Base-by-base conservation (phyloP, 2,113 vertebrate genomes). In the Chaetodon trifascialis region DNA sequence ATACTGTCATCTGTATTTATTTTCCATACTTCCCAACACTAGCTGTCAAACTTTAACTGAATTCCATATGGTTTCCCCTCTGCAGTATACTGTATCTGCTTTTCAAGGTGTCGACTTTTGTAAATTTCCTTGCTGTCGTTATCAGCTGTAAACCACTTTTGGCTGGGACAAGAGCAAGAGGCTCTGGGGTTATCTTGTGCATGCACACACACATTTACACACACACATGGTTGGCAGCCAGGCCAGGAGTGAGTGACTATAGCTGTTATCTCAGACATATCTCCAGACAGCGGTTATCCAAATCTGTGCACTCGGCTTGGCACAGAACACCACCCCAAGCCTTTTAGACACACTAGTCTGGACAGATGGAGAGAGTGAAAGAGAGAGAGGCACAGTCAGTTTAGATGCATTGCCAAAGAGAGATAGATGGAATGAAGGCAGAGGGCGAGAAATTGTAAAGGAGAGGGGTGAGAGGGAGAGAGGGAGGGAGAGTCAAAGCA, bases 241-340 rank as follows among this genome's bases (percentile, higher is more conserved):
- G 66, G 78, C 86, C 73, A 84, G 83, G 80, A 91, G 70, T 87
- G 84, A 92, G 86, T 89, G 91, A 91, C 86, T 86, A 79, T 85
- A 79, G 85, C 70, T 46, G 76, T 87, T 93, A 92, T 92, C 93
- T 66, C 87, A 83, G 86, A 92, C 91, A 93, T 71, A 94, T 94
- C 90, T 94, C 91, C 87, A 94, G 93, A 94, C 93, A 91, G 91
- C 76, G 80, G 84, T 92, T 94, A 94, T 90, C 93, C 90, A 92
- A 93, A 92, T 94, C 86, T 87, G 90, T 93, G 88, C 90, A 87
- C 91, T 94, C 79, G 75, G 87, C 87, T 85, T 86, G 90, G 88
- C 85, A 87, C 88, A 75, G 84, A 84, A 88, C 86, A 85, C 59
- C 56, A 80, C 58, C 73, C 59, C 62, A 64, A 87, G 87, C 89